Evolutionary conservation across 2,797 vertebrate genomes (phyloP).

Genomic region (Hybognathus amarus): DNA sequence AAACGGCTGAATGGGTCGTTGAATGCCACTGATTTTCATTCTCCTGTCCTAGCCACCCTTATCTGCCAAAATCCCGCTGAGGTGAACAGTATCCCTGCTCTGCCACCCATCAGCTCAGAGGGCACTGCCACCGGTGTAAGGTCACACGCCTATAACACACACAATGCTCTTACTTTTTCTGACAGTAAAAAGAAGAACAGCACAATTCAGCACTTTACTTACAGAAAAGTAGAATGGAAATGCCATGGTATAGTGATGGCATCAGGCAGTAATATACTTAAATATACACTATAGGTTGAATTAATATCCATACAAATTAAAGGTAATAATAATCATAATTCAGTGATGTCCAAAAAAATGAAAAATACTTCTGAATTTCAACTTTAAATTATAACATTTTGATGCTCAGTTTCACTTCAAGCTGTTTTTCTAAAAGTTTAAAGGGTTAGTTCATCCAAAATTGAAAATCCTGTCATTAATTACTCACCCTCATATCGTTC

Average conservation of each 20-base stretch:
- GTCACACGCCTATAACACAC: background rate
- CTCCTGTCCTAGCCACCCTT: constrained; percentile 58
- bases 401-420: background rate
- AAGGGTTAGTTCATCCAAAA: background rate
- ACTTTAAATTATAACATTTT: background rate
- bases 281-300: background rate
- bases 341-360: no score
- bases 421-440: background rate
- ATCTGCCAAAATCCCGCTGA: constrained; percentile 66
- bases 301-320: background rate
- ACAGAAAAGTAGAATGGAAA: background rate
- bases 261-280: background rate
- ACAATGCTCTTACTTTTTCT: background rate
- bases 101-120: constrained; percentile 68
- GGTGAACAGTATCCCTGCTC: constrained; percentile 65
- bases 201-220: background rate
- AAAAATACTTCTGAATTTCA: no score
- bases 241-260: background rate
- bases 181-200: background rate
- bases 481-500: no score
- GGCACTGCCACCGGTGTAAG: constrained; percentile 60
- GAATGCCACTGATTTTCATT: constrained; percentile 33
- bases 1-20: background rate
- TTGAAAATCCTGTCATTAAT: no score
- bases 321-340: no score